Base-by-base conservation (phyloP, 2,888 invertebrate genomes). In the Metacarcinus magister region DNA sequence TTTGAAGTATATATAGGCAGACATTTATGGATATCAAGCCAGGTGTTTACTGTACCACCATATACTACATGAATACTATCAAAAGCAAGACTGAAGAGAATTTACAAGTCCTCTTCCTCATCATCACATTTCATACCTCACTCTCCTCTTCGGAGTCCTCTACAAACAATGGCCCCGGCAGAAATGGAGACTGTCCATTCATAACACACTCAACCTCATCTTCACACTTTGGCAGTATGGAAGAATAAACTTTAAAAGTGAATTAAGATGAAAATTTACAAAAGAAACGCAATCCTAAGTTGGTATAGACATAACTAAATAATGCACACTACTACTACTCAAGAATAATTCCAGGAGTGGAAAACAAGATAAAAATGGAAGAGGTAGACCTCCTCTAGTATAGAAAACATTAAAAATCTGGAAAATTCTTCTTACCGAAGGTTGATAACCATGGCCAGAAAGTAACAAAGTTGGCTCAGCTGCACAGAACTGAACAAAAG, bases 401-500 rank as follows among this genome's bases (percentile, higher is more conserved):
- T 23, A 23, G 23, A 67, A 16, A 67, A 23, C 16, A 44, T 2
- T 0, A 75, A 94, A 23, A 44, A 0, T 28, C 23, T 48, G 2
- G 19, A 7, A 28, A 39, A 46, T 32, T 43, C 8, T 1, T 95
- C 93, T 93, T 87, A 95, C 93, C 95, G 39, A 10, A 87, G 48
- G 19, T 10, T 32, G 93, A 60, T 89, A 95, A 1, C 93, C 94
- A 95, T 97, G 97, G 8, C 95, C 96, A 16, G 97, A 95, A 16
- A 97, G 90, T 8, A 97, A 48, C 28, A 97, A 16, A 32, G 82
- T 94, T 89, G 95, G 94, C 46, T 97, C 96, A 19, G 90, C 48
- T 10, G 94, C 60, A 93, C 97, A 96, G 93, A 97, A 97, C 48
- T 95, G 91, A 19, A 96, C 96, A 92, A 96, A 95, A 39, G 96